Percentiles rank a stretch among this genome's conserved stretches.
Conservation (phyloP, 1,140 invertebrate genomes). For the Aphis gossypii region DNA sequence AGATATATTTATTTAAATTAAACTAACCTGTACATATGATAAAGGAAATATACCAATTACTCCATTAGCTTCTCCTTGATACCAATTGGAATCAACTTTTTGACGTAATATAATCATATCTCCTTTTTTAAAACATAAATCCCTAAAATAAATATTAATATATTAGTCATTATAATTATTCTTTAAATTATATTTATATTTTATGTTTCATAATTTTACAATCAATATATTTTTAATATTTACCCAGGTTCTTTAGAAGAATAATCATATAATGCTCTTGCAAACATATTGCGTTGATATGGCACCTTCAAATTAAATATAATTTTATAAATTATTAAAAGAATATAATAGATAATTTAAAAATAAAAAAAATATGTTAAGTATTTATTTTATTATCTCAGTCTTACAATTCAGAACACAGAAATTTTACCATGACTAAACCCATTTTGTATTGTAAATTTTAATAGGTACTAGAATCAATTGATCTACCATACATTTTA, state of each 20-base stretch:
- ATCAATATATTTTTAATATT: constrained; percentile 61
- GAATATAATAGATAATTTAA: background rate
- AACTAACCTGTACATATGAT: constrained; percentile 81
- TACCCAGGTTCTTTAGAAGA: constrained; percentile 83
- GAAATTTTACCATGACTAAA: too few species aligned
- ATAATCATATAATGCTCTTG: constrained; percentile 87
- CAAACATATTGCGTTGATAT: constrained; percentile 73
- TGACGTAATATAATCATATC: constrained; percentile 82
- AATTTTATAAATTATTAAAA: background rate
- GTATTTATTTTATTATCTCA: too few species aligned
- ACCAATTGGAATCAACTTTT: constrained; percentile 91
- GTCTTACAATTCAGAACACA: too few species aligned
- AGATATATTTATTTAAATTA: background rate
- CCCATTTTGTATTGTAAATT: too few species aligned
- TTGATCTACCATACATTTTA: too few species aligned
- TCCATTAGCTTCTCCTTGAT: constrained; percentile 82
- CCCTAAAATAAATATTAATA: constrained; percentile 67
- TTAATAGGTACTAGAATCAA: too few species aligned
- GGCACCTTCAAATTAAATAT: constrained; percentile 62
- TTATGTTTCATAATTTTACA: background rate
- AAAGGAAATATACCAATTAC: constrained; percentile 86
- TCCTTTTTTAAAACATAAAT: constrained; percentile 89
- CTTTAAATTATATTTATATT: background rate
- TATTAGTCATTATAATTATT: background rate
- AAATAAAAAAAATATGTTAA: background rate